A percentile compares a stretch with the other conserved stretches of the same genome.
phyloP scores from a whole-genome alignment of 64 coral and sea anemone species.

The Montipora efflorescens region DNA sequence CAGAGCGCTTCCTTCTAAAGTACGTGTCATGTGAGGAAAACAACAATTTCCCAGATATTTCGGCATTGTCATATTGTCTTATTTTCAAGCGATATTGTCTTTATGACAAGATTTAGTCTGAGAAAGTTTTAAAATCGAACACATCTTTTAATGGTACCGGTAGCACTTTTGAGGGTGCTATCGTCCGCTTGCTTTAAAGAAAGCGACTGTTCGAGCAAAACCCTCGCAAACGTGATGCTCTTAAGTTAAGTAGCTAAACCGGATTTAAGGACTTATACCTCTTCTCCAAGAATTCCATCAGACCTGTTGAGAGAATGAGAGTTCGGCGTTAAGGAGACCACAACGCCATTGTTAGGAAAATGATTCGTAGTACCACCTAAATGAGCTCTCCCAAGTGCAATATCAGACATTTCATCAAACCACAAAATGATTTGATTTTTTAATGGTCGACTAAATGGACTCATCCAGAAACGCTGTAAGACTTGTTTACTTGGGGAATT shows the following conservation, averaged over 20 bases:
- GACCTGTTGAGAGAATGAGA: not conserved
- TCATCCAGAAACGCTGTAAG: no score
- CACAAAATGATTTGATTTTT: not conserved
- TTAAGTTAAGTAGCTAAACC: not conserved
- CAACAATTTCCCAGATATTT: not conserved
- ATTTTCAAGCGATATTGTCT: not conserved
- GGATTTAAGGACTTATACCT: not conserved
- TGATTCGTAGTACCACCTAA: not conserved
- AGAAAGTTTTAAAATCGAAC: not conserved
- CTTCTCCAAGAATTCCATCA: slow-evolving; percentile 5
- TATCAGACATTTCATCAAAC: not conserved
- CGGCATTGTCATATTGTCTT: not conserved
- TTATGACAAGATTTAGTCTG: not conserved
- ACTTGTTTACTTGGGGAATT: not conserved
- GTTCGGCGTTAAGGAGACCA: not conserved
- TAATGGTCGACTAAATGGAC: not conserved
- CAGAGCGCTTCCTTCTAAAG: not conserved
- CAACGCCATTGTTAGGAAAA: not conserved
- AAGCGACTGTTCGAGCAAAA: not conserved
- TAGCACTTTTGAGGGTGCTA: not conserved
- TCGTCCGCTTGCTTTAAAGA: not conserved
- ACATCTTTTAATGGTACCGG: not conserved
- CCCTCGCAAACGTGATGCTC: not conserved
- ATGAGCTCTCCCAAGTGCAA: not conserved
- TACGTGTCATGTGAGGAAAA: not conserved